Base-by-base conservation (phyloP, 2,797 vertebrate species). In the Semaprochilodus insignis region DNA sequence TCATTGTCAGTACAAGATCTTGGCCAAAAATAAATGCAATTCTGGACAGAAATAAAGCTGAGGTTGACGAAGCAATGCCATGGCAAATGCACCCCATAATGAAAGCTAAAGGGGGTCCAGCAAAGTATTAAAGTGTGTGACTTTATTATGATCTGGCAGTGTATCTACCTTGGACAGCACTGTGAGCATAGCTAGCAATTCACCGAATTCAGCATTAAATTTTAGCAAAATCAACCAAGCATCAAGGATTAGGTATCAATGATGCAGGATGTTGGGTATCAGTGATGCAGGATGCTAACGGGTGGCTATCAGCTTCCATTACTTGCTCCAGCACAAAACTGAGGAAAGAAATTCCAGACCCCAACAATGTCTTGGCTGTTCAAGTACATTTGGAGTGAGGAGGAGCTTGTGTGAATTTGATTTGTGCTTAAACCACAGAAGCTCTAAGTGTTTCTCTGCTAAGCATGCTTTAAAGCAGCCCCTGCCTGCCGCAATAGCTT, bases 401-500 rank as follows among this genome's bases (percentile, higher is more conserved):
- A 6, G 25, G 59, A 62, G 13, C 25, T 27, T 13, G 21, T 23
- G 59, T n/a, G 17, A 59, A 59, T 60, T 60, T 11, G 11, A 23
- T 60, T 27, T n/a, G 4, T 63, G 11, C 8, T 48, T 10, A 48
- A 48, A 48, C 44, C 44, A 48, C 10, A 2, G 10, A 31, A 31
- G 3, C 31, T 10, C 10, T 13, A 10, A 48, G 44, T 48, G 44
- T 48, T 48, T 48, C 44, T 48, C 44, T 27, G 13, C 60, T 51
- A 11, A 60, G 15, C 71, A 66, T 48, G 36, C 55, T 21, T 89
- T 91, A 85, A 89, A 85, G 90, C 85, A 78, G 84, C 70, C 71
- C 72, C 79, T n/a, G 86, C 86, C 84, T 74, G 55, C 85, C 34
- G 70, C 75, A 78, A 70, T 19, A 36, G 59, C 44, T 48, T 23